These are phyloP conservation scores for Nomada fabriciana DNA, from an alignment of 2,888 invertebrate species.

Conservation along the genomic window DNA sequence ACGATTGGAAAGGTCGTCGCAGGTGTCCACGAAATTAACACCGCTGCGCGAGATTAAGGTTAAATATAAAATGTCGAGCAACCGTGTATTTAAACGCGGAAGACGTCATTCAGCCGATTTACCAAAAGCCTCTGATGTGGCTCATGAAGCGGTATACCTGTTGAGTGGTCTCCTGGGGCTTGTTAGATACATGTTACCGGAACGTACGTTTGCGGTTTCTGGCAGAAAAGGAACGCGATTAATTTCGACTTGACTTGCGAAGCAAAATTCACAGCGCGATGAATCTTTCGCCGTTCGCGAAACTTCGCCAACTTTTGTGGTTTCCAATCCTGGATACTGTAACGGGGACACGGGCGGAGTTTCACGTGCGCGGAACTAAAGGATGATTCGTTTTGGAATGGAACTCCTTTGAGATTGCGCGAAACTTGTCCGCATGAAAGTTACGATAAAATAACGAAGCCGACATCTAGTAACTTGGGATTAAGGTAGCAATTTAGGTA, in stretches of 20 bases:
- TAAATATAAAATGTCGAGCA: slow-evolving; percentile 37
- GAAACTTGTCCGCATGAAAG: neutral
- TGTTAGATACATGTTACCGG: slow-evolving; percentile 57
- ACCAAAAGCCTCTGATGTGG: slow-evolving; percentile 59
- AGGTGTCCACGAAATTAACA: slow-evolving; percentile 22
- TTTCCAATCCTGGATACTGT: slow-evolving; percentile 28
- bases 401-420: neutral
- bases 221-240: slow-evolving; percentile 66
- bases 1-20: neutral
- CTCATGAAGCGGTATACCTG: slow-evolving; percentile 67
- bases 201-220: slow-evolving; percentile 53
- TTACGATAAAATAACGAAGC: too few species aligned
- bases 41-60: slow-evolving; percentile 19
- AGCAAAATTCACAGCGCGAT: slow-evolving; percentile 46
- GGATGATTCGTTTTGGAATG: neutral
- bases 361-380: neutral
- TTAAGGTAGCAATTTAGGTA: too few species aligned
- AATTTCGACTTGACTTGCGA: slow-evolving; percentile 64
- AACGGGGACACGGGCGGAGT: neutral
- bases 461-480: too few species aligned
- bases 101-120: slow-evolving; percentile 59
- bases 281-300: slow-evolving; percentile 47
- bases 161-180: slow-evolving; percentile 71
- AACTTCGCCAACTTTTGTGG: slow-evolving; percentile 42
- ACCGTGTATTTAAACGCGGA: slow-evolving; percentile 28